Base-by-base conservation (phyloP, 1,140 invertebrate species). In the Aricia agestis region DNA sequence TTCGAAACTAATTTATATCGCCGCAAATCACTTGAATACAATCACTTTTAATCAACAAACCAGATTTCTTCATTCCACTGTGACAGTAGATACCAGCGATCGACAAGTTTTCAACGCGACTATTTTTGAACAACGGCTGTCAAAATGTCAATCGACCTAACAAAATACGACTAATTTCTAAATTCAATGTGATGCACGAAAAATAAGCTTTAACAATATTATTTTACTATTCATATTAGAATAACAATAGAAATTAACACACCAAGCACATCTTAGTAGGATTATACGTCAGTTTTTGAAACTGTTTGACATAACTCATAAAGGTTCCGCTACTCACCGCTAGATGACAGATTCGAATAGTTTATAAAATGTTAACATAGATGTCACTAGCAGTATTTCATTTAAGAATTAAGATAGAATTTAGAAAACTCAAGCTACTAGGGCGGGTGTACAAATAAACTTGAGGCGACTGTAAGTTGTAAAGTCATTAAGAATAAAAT, bases 41-140 rank as follows among this genome's bases (percentile, higher is more conserved):
- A 91, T 91, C 89, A 90, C 89, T 89, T 87, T 72, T 78, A 84
- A 87, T 86, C 86, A 86, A 86, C 81, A 87, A 91, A 85, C 84
- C 75, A 84, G 86, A 89, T 87, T 86, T 89, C 86, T 77, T 84
- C 87, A 88, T 89, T 89, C 86, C 87, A 85, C 84, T 84, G 72
- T 76, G 77, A 84, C 83, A 89, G 75, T 36, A 63, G 10, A 15
- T 15, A 52, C 18, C 59, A 25, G 59, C 59, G 59, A 19, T 65
- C 74, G 73, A 74, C 72, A 61, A 75, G 65, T 82, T 83, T 70
- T 73, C 73, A 71, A 71, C 13, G 13, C 45, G 67, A 76, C 74
- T 74, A 78, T 79, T 81, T 79, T 77, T 69, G 77, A 80, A 77
- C 18, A 61, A 9, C 59, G 18, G 2, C 18, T 78, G 71, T 72